Conservation (phyloP, 2,888 invertebrate species). For the Spicauda simplicius region DNA sequence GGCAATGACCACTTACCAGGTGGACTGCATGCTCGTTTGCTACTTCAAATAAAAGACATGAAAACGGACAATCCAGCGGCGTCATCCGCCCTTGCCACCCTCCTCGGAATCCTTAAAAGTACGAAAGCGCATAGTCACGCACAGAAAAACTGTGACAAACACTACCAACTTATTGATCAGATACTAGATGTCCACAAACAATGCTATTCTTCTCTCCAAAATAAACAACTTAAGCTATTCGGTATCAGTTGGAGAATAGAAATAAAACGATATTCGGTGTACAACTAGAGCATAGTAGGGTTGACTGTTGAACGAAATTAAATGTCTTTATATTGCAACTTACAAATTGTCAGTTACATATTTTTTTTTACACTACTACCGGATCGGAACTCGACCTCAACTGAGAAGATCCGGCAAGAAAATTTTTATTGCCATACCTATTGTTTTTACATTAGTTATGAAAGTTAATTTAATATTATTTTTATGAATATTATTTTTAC, state of each 20-base stretch:
- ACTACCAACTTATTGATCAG: conserved; percentile 59
- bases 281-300: conserved; percentile 34
- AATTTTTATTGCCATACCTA: too few species aligned
- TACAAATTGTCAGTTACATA: too few species aligned
- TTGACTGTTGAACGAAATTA: not conserved
- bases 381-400: too few species aligned
- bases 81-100: not conserved
- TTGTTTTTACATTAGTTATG: too few species aligned
- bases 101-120: conserved; percentile 34
- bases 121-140: conserved; percentile 34
- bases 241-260: conserved; percentile 32
- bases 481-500: too few species aligned
- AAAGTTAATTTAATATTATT: too few species aligned
- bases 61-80: not conserved
- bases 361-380: too few species aligned
- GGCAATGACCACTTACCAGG: too few species aligned
- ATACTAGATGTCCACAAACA: conserved; percentile 77
- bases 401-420: too few species aligned
- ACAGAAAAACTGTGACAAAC: conserved; percentile 36
- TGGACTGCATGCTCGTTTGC: too few species aligned
- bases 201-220: conserved; percentile 75
- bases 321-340: too few species aligned
- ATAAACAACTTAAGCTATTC: conserved; percentile 57
- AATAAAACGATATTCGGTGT: conserved; percentile 25
- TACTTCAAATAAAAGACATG: too few species aligned